Evolutionary conservation across 2,888 invertebrate species (phyloP).

Genomic region (Leptinotarsa haldemani): DNA sequence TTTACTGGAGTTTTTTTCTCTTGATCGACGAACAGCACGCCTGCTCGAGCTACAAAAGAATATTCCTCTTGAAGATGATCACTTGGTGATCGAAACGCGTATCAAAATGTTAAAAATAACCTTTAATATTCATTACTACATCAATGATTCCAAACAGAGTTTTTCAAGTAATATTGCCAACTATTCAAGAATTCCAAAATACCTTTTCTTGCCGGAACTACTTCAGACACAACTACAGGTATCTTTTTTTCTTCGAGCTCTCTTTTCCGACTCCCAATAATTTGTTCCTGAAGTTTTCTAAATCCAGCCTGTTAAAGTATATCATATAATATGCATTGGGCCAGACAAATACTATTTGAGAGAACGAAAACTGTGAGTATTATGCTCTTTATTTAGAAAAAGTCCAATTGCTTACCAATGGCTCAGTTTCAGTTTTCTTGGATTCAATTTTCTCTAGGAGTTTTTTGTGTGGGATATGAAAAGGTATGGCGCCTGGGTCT

Average conservation of each 20-base stretch:
- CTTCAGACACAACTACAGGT: neutral
- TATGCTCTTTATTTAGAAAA: constrained; percentile 68
- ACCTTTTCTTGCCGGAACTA: constrained; percentile 7
- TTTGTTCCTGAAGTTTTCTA: constrained; percentile 38
- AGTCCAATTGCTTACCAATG: constrained; percentile 73
- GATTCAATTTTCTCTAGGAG: constrained; percentile 73
- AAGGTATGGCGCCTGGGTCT: constrained; percentile 64
- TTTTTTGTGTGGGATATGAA: constrained; percentile 71
- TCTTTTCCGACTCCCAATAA: constrained; percentile 8
- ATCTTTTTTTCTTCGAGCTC: neutral
- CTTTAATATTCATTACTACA: too few relatives aligned
- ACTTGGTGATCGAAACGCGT: too few relatives aligned
- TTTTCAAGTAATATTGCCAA: too few relatives aligned
- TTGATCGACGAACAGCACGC: constrained; percentile 30
- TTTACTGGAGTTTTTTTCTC: constrained; percentile 29
- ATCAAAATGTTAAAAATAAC: too few relatives aligned
- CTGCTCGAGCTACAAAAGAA: constrained; percentile 13
- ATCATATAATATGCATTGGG: neutral
- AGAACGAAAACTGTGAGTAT: too few relatives aligned
- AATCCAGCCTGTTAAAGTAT: constrained; percentile 43
- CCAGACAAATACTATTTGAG: too few relatives aligned
- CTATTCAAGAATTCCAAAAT: neutral
- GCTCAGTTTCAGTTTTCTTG: constrained; percentile 70
- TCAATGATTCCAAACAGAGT: too few relatives aligned
- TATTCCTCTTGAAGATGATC: too few relatives aligned